Evolutionary conservation across 2,888 invertebrate genomes (phyloP).

Genomic region (Torymus auratus): DNA sequence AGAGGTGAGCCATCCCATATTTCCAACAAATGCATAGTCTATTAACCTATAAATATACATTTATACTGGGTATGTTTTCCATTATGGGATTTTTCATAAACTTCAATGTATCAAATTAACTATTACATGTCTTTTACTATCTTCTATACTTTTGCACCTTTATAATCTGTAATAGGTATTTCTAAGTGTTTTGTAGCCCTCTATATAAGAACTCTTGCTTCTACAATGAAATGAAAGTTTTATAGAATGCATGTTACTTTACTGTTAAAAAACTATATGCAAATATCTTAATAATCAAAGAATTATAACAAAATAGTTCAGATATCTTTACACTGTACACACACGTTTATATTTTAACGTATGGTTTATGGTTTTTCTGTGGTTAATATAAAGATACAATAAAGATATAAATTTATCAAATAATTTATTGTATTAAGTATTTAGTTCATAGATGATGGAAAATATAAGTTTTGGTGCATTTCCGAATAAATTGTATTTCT

Average conservation of each 20-base stretch:
- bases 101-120: too few relatives aligned
- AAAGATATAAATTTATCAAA: too few relatives aligned
- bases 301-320: too few relatives aligned
- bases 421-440: too few relatives aligned
- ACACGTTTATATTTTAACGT: too few relatives aligned
- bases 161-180: constrained; percentile 9
- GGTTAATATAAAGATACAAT: too few relatives aligned
- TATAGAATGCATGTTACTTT: constrained; percentile 44
- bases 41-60: constrained; percentile 71
- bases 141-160: not conserved
- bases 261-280: not conserved
- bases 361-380: too few relatives aligned
- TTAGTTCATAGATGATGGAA: too few relatives aligned
- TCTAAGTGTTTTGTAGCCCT: constrained; percentile 6
- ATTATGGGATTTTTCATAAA: too few relatives aligned
- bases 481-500: constrained; percentile 64
- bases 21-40: constrained; percentile 40
- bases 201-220: constrained; percentile 25
- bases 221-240: constrained; percentile 2
- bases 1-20: constrained; percentile 70
- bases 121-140: constrained; percentile 6
- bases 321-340: not conserved
- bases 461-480: constrained; percentile 23
- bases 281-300: too few relatives aligned
- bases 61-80: not conserved